Conservation (phyloP, 2,797 vertebrate species). For the Melanotaenia parkinsoni region DNA sequence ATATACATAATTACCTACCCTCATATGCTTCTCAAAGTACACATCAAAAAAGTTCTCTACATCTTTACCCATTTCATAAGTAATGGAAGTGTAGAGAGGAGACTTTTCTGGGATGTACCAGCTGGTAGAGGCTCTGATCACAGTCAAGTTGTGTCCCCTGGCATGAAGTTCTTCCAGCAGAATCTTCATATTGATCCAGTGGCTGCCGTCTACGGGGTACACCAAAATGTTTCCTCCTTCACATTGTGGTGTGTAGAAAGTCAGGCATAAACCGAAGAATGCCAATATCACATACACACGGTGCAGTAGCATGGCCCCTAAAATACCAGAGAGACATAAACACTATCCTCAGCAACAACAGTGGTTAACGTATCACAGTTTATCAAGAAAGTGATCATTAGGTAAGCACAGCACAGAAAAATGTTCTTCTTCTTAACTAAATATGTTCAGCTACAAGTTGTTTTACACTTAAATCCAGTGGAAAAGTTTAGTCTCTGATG, state of each 20-base stretch:
- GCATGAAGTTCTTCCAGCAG: slow-evolving; percentile 75
- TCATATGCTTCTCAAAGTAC: slow-evolving; percentile 48
- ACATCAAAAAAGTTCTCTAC: slow-evolving; percentile 50
- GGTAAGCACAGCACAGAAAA: background rate
- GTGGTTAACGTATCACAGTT: too few relatives aligned
- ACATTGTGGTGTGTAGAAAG: slow-evolving; percentile 43
- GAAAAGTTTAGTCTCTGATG: background rate
- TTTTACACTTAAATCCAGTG: too few relatives aligned
- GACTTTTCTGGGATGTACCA: slow-evolving; percentile 77
- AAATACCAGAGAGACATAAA: slow-evolving; percentile 2
- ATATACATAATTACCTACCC: slow-evolving; percentile 39
- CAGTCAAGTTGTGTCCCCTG: slow-evolving; percentile 75
- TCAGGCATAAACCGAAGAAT: slow-evolving; percentile 34
- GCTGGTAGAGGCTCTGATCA: slow-evolving; percentile 66
- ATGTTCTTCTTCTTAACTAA: background rate
- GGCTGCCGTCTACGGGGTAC: slow-evolving; percentile 78
- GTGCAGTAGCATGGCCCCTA: slow-evolving; percentile 30
- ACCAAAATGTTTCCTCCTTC: slow-evolving; percentile 77
- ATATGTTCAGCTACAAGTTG: background rate
- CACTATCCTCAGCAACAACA: too few relatives aligned
- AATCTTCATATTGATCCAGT: slow-evolving; percentile 83
- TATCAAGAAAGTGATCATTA: too few relatives aligned
- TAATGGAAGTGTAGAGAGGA: slow-evolving; percentile 70
- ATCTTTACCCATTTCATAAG: background rate
- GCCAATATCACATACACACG: slow-evolving; percentile 9